Base-by-base conservation (phyloP, 23 tunicate genomes). In the Clavelina lepadiformis region DNA sequence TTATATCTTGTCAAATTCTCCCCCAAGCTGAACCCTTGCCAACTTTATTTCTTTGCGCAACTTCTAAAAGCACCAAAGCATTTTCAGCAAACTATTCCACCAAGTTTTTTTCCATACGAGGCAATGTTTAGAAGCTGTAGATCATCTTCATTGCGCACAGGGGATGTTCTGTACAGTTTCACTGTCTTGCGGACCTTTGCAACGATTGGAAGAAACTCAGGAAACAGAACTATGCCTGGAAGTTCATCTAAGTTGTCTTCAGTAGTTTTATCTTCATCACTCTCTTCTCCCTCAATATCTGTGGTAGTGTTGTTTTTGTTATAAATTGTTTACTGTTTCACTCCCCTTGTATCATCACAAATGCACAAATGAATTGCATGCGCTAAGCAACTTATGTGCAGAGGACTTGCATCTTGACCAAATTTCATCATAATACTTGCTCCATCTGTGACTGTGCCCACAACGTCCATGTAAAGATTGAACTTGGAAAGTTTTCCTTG, bases 81-180 rank as follows among this genome's bases (percentile, higher is more conserved):
- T 63, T 15, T 63, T 63, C 8, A 63, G 51, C 51, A 63, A 36
- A 22, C 69, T 63, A 37, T 35, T 63, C 69, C 69, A 37, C 51
- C 24, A 51, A 63, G 69, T 63, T 41, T 41, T 41, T 59, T 59
- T 26, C 65, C 65, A 20, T 28, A 26, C 7, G 35, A 25, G 4
- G 7, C 24, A 7, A 11, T 27, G n/a, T 26, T 29, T 59, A 28
- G 65, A 26, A 19, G 35, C 31, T 59, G 65, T 23, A 59, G n/a
- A 28, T 59, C 31, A 20, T 59, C 36, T 7, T 59, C 36, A 59
- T 59, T 59, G 35, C 36, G 35, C 36, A 59, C 65, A 59, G 65
- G 11, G 8, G 65, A 59, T 28, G 7, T 29, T 27, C 35, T 27
- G n/a, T 28, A 59, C 7, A 26, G 5, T 8, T 19, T 53, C 21